phyloP scores from a whole-genome alignment of 1,140 invertebrate genomes.

The Drosophila navojoa region DNA sequence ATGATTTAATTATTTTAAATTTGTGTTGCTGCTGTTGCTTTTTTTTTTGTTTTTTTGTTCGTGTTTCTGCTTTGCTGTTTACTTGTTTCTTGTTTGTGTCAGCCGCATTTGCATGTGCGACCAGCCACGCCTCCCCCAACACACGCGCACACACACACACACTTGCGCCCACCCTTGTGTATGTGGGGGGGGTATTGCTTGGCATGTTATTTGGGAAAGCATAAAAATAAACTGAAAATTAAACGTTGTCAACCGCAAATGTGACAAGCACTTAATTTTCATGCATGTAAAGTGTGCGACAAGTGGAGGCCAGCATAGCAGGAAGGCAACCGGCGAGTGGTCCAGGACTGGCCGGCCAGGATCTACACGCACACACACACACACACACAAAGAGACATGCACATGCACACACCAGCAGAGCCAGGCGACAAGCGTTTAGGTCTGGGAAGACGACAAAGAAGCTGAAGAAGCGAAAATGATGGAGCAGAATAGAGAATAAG shows the following conservation, averaged over 20 bases:
- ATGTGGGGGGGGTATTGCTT: constrained; percentile 15
- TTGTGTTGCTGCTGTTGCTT: constrained; percentile 19
- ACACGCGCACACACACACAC: background rate
- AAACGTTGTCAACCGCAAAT: constrained; percentile 75
- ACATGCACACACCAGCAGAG: background rate
- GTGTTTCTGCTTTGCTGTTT: constrained; percentile 20
- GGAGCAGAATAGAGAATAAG: background rate
- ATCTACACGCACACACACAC: background rate
- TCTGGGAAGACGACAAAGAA: background rate
- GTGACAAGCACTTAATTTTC: constrained; percentile 78
- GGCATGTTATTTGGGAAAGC: constrained; percentile 50
- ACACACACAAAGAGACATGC: no score
- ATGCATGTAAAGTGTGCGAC: constrained; percentile 67
- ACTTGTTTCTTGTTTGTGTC: constrained; percentile 29
- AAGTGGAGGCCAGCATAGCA: constrained; percentile 50
- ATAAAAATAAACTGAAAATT: constrained; percentile 68
- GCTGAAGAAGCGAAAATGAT: background rate
- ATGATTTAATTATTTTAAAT: constrained; percentile 73
- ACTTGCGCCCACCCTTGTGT: background rate
- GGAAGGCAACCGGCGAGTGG: constrained; percentile 31
- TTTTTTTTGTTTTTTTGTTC: constrained; percentile 9
- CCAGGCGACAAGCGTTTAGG: constrained; percentile 6
- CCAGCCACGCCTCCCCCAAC: constrained; percentile 8
- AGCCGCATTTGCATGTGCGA: constrained; percentile 40
- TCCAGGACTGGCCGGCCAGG: constrained; percentile 32